phyloP scores from a whole-genome alignment of 2,797 vertebrate species.

The Xenops minutus region DNA sequence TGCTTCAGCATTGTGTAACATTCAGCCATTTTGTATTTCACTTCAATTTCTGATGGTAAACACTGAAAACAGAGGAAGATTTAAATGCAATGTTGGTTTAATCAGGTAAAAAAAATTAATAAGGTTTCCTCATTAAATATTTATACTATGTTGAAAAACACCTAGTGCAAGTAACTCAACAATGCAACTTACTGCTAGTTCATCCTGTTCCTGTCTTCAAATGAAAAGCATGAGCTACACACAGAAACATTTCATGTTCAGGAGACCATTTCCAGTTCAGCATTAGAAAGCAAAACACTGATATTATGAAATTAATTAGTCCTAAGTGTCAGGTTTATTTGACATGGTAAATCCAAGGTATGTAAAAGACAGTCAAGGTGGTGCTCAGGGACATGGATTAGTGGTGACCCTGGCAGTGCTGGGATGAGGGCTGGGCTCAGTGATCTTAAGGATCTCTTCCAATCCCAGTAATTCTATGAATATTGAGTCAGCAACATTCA shows the following conservation, averaged over 20 bases:
- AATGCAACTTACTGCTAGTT: background rate
- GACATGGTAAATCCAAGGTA: background rate
- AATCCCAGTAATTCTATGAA: background rate
- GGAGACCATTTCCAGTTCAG: background rate
- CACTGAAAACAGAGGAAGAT: conserved; percentile 74
- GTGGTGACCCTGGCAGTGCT: background rate
- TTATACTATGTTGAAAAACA: background rate
- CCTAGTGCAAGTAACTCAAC: background rate
- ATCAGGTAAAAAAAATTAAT: background rate
- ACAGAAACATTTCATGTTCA: accelerated
- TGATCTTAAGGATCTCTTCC: background rate
- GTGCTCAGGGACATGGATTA: background rate
- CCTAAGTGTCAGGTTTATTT: background rate
- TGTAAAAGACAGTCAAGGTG: background rate
- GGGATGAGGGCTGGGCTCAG: background rate
- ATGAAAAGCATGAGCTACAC: background rate
- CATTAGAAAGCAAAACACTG: background rate
- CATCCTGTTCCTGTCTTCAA: background rate
- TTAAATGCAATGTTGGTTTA: background rate
- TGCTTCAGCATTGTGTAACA: conserved; percentile 97
- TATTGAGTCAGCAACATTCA: background rate
- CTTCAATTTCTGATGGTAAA: conserved; percentile 96
- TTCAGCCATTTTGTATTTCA: conserved; percentile 99
- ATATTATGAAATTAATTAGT: background rate
- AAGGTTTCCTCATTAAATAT: background rate